These are phyloP conservation scores for Darevskia mixta DNA, from an alignment of 2,797 vertebrate species.

Conservation along the genomic window DNA sequence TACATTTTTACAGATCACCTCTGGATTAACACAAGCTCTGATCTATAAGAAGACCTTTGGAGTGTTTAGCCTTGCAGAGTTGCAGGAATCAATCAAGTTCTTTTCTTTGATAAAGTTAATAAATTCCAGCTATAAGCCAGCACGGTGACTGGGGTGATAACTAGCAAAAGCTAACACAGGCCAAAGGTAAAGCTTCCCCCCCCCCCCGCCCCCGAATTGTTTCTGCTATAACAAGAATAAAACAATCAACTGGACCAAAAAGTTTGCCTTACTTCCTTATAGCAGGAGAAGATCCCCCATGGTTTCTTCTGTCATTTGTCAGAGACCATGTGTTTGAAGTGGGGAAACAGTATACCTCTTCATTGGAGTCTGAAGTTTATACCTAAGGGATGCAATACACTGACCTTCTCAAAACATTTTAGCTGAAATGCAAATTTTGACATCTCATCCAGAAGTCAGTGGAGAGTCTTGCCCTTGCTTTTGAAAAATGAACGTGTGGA, in stretches of 20 bases:
- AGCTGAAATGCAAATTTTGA: slow-evolving; percentile 75
- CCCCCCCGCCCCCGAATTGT: slow-evolving; percentile 33
- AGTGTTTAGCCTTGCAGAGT: slow-evolving; percentile 8
- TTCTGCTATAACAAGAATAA: slow-evolving; percentile 65
- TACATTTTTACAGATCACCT: not conserved
- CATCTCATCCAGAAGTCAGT: slow-evolving; percentile 72
- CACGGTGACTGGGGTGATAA: slow-evolving; percentile 55
- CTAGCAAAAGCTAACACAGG: slow-evolving; percentile 54
- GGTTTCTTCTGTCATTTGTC: slow-evolving; percentile 73
- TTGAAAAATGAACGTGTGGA: slow-evolving; percentile 78
- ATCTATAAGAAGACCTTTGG: not conserved
- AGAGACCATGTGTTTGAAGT: slow-evolving; percentile 71
- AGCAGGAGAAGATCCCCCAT: slow-evolving; percentile 63
- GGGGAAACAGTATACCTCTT: slow-evolving; percentile 62
- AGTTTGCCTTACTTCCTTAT: slow-evolving; percentile 61
- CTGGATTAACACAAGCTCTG: not conserved
- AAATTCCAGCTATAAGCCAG: slow-evolving; percentile 40
- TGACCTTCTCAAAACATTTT: slow-evolving; percentile 73
- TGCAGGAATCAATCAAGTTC: slow-evolving; percentile 32
- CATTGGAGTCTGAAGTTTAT: slow-evolving; percentile 66
- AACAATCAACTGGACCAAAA: slow-evolving; percentile 58
- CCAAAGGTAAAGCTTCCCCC: slow-evolving; percentile 53
- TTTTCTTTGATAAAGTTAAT: slow-evolving; percentile 39
- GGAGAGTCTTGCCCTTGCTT: slow-evolving; percentile 72
- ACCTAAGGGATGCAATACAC: slow-evolving; percentile 67